Base-by-base conservation (phyloP, 35 echinoderm and acorn worm genomes). In the Lytechinus pictus region DNA sequence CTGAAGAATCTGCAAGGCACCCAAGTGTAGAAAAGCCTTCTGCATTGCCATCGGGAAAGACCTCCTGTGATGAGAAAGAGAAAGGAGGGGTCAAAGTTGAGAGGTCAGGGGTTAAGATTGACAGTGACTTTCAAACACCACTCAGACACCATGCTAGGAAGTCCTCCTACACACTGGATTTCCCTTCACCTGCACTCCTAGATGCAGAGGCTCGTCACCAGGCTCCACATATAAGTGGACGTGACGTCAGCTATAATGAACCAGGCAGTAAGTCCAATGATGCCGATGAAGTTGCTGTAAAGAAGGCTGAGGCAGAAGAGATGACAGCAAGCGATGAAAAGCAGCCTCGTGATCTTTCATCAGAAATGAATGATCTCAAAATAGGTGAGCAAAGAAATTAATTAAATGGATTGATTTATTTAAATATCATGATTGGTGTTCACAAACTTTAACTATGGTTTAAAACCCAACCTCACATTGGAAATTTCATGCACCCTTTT, bases 131-230 rank as follows among this genome's bases (percentile, higher is more conserved):
- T 27, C 33, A 57, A 55, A 96, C 98, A 3, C 97, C 98, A 28
- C 10, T 92, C 55, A 95, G 95, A 10, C 92, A 95, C 57, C 97
- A 94, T 53, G 95, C 97, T 21, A 92, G 98, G 6, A 94, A 95
- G 54, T 96, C 95, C 24, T 99, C 98, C 0, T 99, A 99, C 94
- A 99, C 98, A 53, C 57, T 99, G 57, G 97, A 99, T 86, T 90
- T 96, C 27, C 97, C 98, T 2, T 99, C 98, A 13, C 98, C 98
- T 12, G 98, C 98, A 1, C 87, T 99, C 6, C 91, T 99, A 3
- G 96, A 97, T 95, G 98, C 98, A 13, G 95, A 99, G 94, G 95
- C 96, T 5, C 87, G 97, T 28, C 97, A 98, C 54, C 95, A 98
- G 61, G 98, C 98, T 92, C 98, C 98, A 5, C 93, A 97, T 55